phyloP scores from a whole-genome alignment of 2,797 vertebrate genomes.

The Hippoglossus hippoglossus region DNA sequence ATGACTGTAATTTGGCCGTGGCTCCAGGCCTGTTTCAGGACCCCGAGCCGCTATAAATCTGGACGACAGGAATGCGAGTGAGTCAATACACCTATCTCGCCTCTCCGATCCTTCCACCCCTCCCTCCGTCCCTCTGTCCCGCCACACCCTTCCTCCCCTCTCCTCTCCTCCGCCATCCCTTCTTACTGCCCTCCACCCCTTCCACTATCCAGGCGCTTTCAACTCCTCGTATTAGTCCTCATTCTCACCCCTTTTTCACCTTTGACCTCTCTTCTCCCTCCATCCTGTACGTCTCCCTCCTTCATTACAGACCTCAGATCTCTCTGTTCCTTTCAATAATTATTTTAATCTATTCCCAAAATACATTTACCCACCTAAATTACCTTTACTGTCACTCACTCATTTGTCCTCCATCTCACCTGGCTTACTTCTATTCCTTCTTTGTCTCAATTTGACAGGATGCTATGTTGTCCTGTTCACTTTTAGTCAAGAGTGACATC shows the following conservation, averaged over 20 bases:
- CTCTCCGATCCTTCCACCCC: slow-evolving; percentile 35
- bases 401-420: background rate
- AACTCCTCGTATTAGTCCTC: background rate
- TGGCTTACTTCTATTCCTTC: background rate
- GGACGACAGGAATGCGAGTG: slow-evolving; percentile 80
- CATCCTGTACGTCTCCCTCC: background rate
- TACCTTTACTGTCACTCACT: background rate
- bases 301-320: slow-evolving; percentile 31
- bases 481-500: background rate
- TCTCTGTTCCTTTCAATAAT: slow-evolving; percentile 22
- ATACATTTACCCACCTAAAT: background rate
- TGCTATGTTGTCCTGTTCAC: background rate
- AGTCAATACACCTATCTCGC: slow-evolving; percentile 75
- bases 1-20: slow-evolving; percentile 86
- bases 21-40: slow-evolving; percentile 80
- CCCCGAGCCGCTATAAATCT: slow-evolving; percentile 80
- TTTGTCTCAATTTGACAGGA: background rate
- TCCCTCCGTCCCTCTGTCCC: slow-evolving; percentile 31
- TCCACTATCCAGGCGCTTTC: slow-evolving; percentile 14
- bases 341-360: background rate
- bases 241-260: slow-evolving; percentile 35
- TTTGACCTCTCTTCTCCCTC: slow-evolving; percentile 25
- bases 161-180: slow-evolving; percentile 15
- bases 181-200: slow-evolving; percentile 15
- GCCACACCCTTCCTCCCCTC: slow-evolving; percentile 48